Conservation (phyloP, 2,888 invertebrate genomes). For the Athrips mouffetella region DNA sequence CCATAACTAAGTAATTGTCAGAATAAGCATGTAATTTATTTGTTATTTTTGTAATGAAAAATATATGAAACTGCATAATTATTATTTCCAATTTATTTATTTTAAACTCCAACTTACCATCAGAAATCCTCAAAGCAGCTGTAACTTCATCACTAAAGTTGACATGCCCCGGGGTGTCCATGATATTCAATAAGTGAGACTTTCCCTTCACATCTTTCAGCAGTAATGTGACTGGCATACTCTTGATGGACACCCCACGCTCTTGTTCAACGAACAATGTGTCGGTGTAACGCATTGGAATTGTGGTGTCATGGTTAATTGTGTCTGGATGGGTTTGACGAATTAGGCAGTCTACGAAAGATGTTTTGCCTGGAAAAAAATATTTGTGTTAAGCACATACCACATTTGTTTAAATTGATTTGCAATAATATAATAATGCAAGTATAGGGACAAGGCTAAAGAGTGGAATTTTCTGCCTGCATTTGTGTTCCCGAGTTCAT, state of each 20-base stretch:
- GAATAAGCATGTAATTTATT: too few relatives aligned
- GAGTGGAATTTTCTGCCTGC: too few relatives aligned
- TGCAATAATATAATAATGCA: too few relatives aligned
- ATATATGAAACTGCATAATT: too few relatives aligned
- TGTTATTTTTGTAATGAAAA: too few relatives aligned
- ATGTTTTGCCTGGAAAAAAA: conserved; percentile 86
- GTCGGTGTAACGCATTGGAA: conserved; percentile 94
- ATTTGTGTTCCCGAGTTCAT: too few relatives aligned
- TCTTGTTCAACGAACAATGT: conserved; percentile 98
- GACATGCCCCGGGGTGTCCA: conserved; percentile 99
- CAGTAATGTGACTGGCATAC: conserved; percentile 95
- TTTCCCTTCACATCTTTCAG: conserved; percentile 96
- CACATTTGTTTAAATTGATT: too few relatives aligned
- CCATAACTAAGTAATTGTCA: too few relatives aligned
- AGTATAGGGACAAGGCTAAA: too few relatives aligned
- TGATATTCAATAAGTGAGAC: conserved; percentile 97
- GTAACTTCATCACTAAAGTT: conserved; percentile 99
- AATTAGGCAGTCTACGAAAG: conserved; percentile 97
- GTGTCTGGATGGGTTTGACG: conserved; percentile 98
- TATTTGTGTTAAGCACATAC: too few relatives aligned
- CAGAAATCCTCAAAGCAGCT: conserved; percentile 93
- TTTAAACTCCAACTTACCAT: conserved; percentile 64
- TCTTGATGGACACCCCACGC: conserved; percentile 97
- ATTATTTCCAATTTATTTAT: too few relatives aligned
- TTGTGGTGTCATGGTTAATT: conserved; percentile 83